Evolutionary conservation across 2,113 vertebrate species (phyloP).

Genomic region (Heterochromis multidens): DNA sequence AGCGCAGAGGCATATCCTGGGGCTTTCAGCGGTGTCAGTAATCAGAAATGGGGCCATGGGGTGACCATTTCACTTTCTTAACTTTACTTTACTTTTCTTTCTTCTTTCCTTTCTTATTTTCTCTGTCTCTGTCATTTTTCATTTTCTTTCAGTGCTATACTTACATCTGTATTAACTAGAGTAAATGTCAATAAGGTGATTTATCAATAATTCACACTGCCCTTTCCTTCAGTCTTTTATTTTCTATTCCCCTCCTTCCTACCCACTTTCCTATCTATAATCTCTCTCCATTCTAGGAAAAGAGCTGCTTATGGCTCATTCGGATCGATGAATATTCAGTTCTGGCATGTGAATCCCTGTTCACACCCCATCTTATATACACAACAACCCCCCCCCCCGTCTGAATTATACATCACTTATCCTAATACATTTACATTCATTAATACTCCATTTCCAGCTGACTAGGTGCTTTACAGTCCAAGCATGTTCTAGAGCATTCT

Average conservation of each 20-base stretch:
- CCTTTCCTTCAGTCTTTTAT: conserved; percentile 26
- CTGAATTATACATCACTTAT: conserved; percentile 74
- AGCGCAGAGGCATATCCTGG: conserved; percentile 46
- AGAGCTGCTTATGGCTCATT: conserved; percentile 34
- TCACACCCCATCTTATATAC: conserved; percentile 50
- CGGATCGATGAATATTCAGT: conserved; percentile 66
- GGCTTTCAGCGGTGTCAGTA: conserved; percentile 46
- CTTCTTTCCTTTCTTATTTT: not conserved
- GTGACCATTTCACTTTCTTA: conserved; percentile 36
- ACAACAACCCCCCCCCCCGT: conserved; percentile 22
- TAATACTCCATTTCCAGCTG: conserved; percentile 70
- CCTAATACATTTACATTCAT: conserved; percentile 75
- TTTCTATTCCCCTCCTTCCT: not conserved
- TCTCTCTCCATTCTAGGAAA: conserved; percentile 17
- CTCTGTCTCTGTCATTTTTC: not conserved
- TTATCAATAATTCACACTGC: conserved; percentile 50
- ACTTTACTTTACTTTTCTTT: conserved; percentile 17
- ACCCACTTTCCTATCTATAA: conserved; percentile 13
- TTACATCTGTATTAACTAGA: conserved; percentile 37
- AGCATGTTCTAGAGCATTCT: conserved; percentile 43
- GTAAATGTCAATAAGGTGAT: conserved; percentile 50
- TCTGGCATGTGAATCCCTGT: conserved; percentile 49
- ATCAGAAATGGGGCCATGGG: conserved; percentile 41
- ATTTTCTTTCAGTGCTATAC: not conserved
- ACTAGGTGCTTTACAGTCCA: conserved; percentile 64